Conservation (phyloP, 2,797 vertebrate species). For the Microhierax caerulescens region DNA sequence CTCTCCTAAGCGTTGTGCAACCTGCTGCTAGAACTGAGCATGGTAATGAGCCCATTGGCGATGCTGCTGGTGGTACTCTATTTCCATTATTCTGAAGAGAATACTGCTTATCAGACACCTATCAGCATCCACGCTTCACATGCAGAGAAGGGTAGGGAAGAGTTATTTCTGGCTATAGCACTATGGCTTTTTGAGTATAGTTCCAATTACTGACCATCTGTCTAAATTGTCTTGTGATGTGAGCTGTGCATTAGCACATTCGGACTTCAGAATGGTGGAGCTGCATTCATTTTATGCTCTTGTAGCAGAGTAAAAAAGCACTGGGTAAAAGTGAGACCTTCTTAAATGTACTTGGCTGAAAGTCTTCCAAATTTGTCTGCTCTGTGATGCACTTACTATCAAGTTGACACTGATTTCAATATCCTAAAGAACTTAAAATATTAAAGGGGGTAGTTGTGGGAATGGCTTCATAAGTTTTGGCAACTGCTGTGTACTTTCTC, state of each 20-base stretch:
- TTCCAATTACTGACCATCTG: neutral
- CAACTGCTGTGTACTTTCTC: neutral
- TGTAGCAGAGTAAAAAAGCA: neutral
- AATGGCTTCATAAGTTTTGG: neutral
- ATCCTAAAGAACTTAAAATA: neutral
- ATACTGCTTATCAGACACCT: neutral
- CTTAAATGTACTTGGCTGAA: neutral
- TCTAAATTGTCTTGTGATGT: neutral
- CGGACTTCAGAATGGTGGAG: neutral
- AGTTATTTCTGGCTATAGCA: neutral
- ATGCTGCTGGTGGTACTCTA: neutral
- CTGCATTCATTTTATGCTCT: neutral
- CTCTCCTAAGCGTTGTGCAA: neutral
- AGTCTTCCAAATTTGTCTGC: neutral
- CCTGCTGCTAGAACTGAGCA: neutral
- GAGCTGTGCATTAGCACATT: neutral
- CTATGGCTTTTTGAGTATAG: neutral
- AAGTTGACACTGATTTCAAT: neutral
- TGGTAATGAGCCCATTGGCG: neutral
- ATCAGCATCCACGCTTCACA: neutral
- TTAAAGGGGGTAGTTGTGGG: rapidly evolving
- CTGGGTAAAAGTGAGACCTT: neutral
- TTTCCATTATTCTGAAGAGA: neutral
- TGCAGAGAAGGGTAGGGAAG: neutral
- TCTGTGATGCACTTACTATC: neutral